Conservation (phyloP, 2,113 vertebrate genomes). For the Onychorhynchus coronatus region DNA sequence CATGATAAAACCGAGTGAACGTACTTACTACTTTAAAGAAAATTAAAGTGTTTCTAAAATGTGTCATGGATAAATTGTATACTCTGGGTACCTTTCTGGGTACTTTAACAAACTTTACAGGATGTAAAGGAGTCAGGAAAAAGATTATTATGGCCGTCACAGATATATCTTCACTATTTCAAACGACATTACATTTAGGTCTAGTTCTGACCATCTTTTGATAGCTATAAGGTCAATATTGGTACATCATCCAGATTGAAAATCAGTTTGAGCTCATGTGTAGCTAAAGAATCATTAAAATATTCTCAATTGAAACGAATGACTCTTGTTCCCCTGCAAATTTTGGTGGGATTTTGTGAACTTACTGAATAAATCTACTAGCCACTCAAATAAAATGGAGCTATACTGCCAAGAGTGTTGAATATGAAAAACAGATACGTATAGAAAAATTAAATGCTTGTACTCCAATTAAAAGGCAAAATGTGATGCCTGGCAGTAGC, state of each 20-base stretch:
- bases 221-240: not conserved
- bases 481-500: not conserved
- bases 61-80: not conserved
- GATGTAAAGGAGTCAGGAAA: not conserved
- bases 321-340: not conserved
- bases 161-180: not conserved
- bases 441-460: not conserved
- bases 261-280: not conserved
- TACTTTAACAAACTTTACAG: not conserved
- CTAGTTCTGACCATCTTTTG: not conserved
- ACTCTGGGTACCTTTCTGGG: not conserved
- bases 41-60: not conserved
- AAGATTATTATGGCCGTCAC: not conserved
- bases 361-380: not conserved
- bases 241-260: not conserved
- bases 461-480: not conserved
- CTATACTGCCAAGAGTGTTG: not conserved
- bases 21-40: not conserved
- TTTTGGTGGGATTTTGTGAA: conserved; percentile 1
- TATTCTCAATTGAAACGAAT: not conserved
- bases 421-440: not conserved
- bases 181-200: not conserved
- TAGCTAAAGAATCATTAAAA: conserved; percentile 10
- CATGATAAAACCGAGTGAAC: not conserved
- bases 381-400: not conserved